phyloP scores from a whole-genome alignment of 2,888 invertebrate genomes.

The Beris chalybata region DNA sequence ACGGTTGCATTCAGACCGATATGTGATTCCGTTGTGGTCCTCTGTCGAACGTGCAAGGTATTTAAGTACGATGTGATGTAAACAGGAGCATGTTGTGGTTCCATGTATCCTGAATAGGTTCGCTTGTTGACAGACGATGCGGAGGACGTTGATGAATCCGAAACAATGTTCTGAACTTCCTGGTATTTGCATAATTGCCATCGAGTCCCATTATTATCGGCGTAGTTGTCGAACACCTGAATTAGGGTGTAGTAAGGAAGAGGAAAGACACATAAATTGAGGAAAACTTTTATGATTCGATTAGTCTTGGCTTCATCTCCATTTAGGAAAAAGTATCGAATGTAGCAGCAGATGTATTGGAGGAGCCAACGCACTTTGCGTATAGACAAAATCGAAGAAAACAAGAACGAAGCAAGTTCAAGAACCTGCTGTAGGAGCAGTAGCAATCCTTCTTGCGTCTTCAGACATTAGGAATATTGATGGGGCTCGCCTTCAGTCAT shows the following conservation, averaged over 20 bases:
- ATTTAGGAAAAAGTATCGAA: too few species aligned
- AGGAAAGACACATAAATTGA: too few species aligned
- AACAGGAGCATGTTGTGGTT: conserved; percentile 52
- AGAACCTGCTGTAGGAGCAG: neutral
- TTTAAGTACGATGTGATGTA: conserved; percentile 71
- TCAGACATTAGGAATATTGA: conserved; percentile 19
- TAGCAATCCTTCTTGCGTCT: too few species aligned
- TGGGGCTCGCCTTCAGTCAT: conserved; percentile 19
- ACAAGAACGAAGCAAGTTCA: conserved; percentile 2
- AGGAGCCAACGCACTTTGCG: too few species aligned
- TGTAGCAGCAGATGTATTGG: neutral
- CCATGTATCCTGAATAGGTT: conserved; percentile 50
- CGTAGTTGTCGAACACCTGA: conserved; percentile 69
- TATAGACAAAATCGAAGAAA: neutral
- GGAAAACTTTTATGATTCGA: too few species aligned
- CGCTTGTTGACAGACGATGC: conserved; percentile 57
- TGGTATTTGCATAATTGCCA: conserved; percentile 65
- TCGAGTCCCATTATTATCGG: conserved; percentile 69
- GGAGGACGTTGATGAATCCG: conserved; percentile 19
- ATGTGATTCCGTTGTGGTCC: conserved; percentile 49
- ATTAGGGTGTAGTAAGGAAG: neutral
- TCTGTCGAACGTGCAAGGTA: conserved; percentile 64
- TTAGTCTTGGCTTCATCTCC: too few species aligned
- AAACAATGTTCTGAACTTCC: conserved; percentile 9
- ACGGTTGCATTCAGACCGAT: conserved; percentile 67